Conservation (phyloP, 2,888 invertebrate species). For the Deroplatys truncata region DNA sequence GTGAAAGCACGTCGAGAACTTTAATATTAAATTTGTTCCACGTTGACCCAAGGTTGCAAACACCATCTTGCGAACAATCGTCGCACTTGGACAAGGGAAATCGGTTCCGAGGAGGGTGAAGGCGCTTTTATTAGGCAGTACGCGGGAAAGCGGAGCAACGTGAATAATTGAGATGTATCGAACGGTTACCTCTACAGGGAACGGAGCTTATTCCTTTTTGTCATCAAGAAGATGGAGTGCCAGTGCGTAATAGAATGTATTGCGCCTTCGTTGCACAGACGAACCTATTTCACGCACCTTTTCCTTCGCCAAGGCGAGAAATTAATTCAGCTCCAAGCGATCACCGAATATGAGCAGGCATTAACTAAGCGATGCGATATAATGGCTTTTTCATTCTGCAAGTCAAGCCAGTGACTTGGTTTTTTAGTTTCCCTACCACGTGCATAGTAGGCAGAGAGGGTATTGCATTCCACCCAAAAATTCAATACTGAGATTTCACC, state of each 20-base stretch:
- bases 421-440: no score
- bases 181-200: background rate
- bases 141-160: background rate
- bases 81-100: background rate
- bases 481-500: no score
- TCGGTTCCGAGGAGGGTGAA: background rate
- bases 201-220: background rate
- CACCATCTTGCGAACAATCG: background rate
- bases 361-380: background rate
- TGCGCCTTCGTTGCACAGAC: background rate
- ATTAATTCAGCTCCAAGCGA: background rate
- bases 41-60: background rate
- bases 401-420: no score
- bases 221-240: background rate
- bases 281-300: background rate
- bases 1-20: background rate
- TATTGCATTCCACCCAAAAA: no score
- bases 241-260: background rate
- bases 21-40: background rate
- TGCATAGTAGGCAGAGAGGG: no score
- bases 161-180: background rate
- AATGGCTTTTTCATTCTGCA: no score
- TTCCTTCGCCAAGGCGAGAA: background rate
- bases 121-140: background rate
- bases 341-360: background rate